Percentiles rank a stretch among this genome's conserved stretches.
Evolutionary conservation across 2,113 vertebrate species (phyloP).

Genomic region (Percopsis transmontana): DNA sequence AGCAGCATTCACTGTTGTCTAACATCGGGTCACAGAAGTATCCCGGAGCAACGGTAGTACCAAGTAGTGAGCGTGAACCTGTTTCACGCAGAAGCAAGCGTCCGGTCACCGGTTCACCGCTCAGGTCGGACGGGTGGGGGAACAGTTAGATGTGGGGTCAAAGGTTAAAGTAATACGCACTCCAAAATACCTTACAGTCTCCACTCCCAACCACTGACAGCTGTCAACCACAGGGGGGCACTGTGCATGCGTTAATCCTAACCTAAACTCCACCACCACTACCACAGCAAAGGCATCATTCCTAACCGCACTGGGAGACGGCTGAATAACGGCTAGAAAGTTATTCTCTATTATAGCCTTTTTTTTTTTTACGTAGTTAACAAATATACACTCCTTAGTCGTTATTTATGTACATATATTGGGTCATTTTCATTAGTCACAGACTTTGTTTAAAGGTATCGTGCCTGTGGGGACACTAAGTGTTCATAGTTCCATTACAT

Average conservation of each 20-base stretch:
- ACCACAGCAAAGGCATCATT: conserved; percentile 58
- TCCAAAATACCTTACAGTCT: too few species aligned
- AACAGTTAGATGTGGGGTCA: too few species aligned
- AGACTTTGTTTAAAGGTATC: conserved; percentile 8
- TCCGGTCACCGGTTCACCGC: too few species aligned
- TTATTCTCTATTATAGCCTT: background rate
- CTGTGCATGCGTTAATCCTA: conserved; percentile 43
- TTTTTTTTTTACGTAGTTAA: conserved; percentile 35
- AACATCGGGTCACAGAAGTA: too few species aligned
- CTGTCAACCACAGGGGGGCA: conserved; percentile 35
- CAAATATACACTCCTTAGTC: conserved; percentile 23
- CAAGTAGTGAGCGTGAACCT: too few species aligned
- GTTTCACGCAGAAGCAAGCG: too few species aligned
- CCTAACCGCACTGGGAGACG: conserved; percentile 30
- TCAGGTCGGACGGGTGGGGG: too few species aligned
- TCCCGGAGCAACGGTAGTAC: too few species aligned
- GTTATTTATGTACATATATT: conserved; percentile 21
- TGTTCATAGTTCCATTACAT: conserved; percentile 2
- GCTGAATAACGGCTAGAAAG: background rate
- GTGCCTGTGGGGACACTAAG: background rate
- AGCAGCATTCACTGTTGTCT: too few species aligned
- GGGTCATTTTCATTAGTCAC: background rate
- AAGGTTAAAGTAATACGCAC: too few species aligned
- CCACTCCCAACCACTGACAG: conserved; percentile 7
- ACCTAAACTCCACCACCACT: conserved; percentile 39